Base-by-base conservation (phyloP, 2,888 invertebrate species). In the Cerastoderma edule region DNA sequence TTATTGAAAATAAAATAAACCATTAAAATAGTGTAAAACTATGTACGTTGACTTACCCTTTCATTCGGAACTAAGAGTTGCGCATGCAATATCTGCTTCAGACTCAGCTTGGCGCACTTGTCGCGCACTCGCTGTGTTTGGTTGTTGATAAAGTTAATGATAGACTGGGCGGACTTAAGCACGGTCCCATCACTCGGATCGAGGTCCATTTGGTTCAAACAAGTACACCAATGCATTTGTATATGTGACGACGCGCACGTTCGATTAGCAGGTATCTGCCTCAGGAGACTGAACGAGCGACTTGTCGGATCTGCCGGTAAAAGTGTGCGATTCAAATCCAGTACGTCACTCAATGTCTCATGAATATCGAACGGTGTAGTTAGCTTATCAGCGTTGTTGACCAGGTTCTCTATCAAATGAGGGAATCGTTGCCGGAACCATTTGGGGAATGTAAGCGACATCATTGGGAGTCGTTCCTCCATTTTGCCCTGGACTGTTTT, bases 361-460 rank as follows among this genome's bases (percentile, higher is more conserved):
- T 92, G 85, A 48, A 92, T 72, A 80, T 92, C 92, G 84, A 90
- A 91, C 6, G 91, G 89, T 16, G 91, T 89, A 10, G 88, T 83
- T 22, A 92, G 80, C 46, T 85, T 77, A 27, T 89, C 76, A 8
- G 80, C 75, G 76, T 92, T 92, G n/a, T 56, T 68, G 46, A 56
- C 39, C n/a, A 90, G 75, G 74, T 88, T 87, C 44, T 72, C 68
- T 16, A 75, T 77, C 6, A 84, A 63, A 3, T 75, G 28, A 0
- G 87, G 82, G 76, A 88, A 78, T 64, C 83, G 85, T 39, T 81
- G 48, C 19, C 78, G 72, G 72, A 91, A 91, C 68, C 77, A 74
- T 16, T 71, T 48, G 0, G 92, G 92, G 67, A 91, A 85, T n/a
- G 80, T 66, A 3, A 91, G 56, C 0, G 90, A 85, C 87, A 91